Percentiles rank a stretch among this genome's conserved stretches.
Evolutionary conservation across 2,113 vertebrate species (phyloP).

Genomic region (Melanotaenia duboulayi): DNA sequence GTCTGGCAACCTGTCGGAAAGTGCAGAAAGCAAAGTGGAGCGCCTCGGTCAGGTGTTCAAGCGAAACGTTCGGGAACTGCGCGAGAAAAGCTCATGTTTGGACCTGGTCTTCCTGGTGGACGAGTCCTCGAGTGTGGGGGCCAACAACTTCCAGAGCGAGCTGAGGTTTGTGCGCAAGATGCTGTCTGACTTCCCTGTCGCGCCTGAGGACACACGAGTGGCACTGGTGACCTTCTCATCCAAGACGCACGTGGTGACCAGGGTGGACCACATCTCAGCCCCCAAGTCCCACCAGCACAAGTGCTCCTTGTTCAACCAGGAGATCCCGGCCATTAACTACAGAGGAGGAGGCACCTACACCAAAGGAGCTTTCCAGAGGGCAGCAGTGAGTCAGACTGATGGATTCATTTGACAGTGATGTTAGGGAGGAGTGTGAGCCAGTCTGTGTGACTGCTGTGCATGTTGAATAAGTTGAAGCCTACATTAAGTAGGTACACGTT

Average conservation of each 20-base stretch:
- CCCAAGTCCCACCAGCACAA: slow-evolving; percentile 93
- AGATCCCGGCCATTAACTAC: slow-evolving; percentile 95
- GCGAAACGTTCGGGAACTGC: slow-evolving; percentile 89
- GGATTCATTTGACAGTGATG: neutral
- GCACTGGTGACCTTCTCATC: slow-evolving; percentile 97
- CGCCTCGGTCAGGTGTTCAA: slow-evolving; percentile 92
- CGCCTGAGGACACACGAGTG: slow-evolving; percentile 91
- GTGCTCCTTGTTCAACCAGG: slow-evolving; percentile 92
- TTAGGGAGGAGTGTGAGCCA: neutral
- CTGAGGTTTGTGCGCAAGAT: slow-evolving; percentile 95
- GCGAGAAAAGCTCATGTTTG: slow-evolving; percentile 87
- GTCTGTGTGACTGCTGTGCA: slow-evolving; percentile 16
- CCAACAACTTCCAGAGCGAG: slow-evolving; percentile 93
- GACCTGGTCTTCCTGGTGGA: slow-evolving; percentile 98
- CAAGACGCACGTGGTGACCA: slow-evolving; percentile 92
- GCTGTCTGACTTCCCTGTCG: slow-evolving; percentile 96
- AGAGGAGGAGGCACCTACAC: slow-evolving; percentile 97
- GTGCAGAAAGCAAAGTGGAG: slow-evolving; percentile 88
- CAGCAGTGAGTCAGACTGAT: slow-evolving; percentile 86
- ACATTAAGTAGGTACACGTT: neutral
- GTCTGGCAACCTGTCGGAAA: slow-evolving; percentile 79
- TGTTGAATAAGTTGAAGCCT: neutral
- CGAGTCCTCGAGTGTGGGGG: slow-evolving; percentile 95
- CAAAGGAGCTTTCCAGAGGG: slow-evolving; percentile 96
- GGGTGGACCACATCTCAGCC: slow-evolving; percentile 94